Evolutionary conservation across 2,888 invertebrate genomes (phyloP), one percentile per base, ranked within the genome.

Genomic region (Drosophila barbarae): DNA sequence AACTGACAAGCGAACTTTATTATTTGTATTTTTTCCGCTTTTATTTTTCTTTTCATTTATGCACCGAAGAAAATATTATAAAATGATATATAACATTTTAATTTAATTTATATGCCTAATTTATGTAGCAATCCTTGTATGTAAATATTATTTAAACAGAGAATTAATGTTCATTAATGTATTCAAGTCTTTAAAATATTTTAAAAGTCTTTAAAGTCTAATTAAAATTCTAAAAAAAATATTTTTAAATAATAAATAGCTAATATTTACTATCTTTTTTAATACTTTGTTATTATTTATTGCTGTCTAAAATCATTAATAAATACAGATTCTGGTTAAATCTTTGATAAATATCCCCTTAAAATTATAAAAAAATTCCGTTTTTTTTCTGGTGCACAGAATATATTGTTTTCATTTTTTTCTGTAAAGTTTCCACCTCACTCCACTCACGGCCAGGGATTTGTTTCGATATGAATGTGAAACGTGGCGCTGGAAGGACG

Each of bases 1-100:
- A 87, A 87, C 88, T 87, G 87, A 87, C 88, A 87, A 87, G 80
- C 87, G 86, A 86, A 85, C 83, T 86, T 88, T 88, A 86, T 88
- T 85, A 86, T 84, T 75, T 84, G 68, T 69, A 64, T 55, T 68
- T 73, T 72, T 60, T 36, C 15, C 34, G n/a, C 35, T 58, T 55
- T 50, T 68, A 56, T 52, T 35, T 41, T 49, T 42, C 28, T 46
- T 46, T 41, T 51, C 30, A 60, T 60, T 46, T 60, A 8, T 61
- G 15, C 44, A 54, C 41, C 5, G 23, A 8, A 1, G 5, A 23
- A 41, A 41, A 41, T 38, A 12, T 7, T 7, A 21, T 1, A 3
- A 1, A 12, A 12, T 7, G 12, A 35, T 34, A 5, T 34, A 6
- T 6, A 34, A 34, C 13, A 13, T 35, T 13, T 12, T 5, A 3